Percentiles rank a stretch among this genome's conserved stretches.
Conservation (phyloP, 2,797 vertebrate genomes). For the Hippoglossus hippoglossus region DNA sequence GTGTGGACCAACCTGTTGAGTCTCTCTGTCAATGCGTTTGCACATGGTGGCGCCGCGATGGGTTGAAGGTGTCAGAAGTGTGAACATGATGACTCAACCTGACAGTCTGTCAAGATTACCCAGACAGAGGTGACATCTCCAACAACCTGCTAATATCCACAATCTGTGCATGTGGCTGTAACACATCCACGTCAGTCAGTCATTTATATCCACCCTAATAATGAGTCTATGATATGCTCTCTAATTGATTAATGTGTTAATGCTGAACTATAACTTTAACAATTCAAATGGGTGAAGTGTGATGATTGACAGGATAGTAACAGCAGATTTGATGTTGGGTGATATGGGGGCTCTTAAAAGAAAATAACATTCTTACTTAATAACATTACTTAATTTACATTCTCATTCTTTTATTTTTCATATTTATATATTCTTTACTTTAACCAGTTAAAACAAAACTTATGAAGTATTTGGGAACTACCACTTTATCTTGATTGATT, state of each 20-base stretch:
- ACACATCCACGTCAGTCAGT: conserved; percentile 21
- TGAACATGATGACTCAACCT: conserved; percentile 56
- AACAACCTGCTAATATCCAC: conserved; percentile 56
- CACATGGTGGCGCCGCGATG: neutral
- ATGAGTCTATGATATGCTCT: neutral
- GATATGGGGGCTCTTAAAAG: no score
- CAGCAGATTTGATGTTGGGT: no score
- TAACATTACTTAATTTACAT: no score
- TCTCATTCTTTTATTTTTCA: no score
- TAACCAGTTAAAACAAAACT: neutral
- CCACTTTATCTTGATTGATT: neutral
- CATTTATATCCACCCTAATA: neutral
- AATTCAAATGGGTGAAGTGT: no score
- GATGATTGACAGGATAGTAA: no score
- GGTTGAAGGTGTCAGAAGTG: conserved; percentile 51
- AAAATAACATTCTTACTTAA: no score
- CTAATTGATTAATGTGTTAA: no score
- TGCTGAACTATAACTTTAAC: no score
- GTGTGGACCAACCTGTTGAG: conserved; percentile 66
- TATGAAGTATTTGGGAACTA: neutral
- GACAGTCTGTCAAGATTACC: conserved; percentile 65
- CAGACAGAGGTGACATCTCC: conserved; percentile 58
- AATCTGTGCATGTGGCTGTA: conserved; percentile 13
- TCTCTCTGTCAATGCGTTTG: conserved; percentile 5
- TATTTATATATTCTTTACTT: neutral